Percentiles rank a stretch among this genome's conserved stretches.
Evolutionary conservation across 2,113 vertebrate species (phyloP).

Genomic region (Peromyscus maniculatus): DNA sequence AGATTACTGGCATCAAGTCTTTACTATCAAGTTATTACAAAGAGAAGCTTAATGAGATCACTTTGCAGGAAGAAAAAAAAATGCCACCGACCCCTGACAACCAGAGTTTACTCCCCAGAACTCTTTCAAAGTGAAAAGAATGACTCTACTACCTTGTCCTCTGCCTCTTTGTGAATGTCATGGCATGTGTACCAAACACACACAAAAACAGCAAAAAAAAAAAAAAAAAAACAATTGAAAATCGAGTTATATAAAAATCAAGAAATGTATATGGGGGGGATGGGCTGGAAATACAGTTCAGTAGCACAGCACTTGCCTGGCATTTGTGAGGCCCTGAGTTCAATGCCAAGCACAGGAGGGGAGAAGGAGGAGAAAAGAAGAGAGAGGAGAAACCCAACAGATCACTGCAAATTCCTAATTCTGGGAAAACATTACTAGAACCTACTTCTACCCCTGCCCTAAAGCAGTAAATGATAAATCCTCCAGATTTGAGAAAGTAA

Average conservation of each 20-base stretch:
- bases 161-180: no score
- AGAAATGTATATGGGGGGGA: not conserved
- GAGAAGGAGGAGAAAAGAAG: no score
- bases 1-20: slow-evolving; percentile 2
- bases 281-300: not conserved
- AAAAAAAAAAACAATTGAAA: not conserved
- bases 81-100: not conserved
- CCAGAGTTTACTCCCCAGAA: not conserved
- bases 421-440: not conserved
- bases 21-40: slow-evolving; percentile 37
- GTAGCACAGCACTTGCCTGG: not conserved
- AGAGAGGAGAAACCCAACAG: not conserved
- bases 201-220: not conserved
- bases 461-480: slow-evolving; percentile 15
- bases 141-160: not conserved
- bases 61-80: not conserved
- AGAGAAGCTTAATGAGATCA: not conserved
- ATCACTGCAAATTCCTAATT: not conserved
- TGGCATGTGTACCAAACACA: not conserved
- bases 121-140: not conserved
- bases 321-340: not conserved
- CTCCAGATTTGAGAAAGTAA: not conserved
- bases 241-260: not conserved
- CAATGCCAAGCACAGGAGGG: not conserved
- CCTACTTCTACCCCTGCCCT: not conserved